Evolutionary conservation across 2,888 invertebrate species (phyloP).

Genomic region (Caenorhabditis imperialis): DNA sequence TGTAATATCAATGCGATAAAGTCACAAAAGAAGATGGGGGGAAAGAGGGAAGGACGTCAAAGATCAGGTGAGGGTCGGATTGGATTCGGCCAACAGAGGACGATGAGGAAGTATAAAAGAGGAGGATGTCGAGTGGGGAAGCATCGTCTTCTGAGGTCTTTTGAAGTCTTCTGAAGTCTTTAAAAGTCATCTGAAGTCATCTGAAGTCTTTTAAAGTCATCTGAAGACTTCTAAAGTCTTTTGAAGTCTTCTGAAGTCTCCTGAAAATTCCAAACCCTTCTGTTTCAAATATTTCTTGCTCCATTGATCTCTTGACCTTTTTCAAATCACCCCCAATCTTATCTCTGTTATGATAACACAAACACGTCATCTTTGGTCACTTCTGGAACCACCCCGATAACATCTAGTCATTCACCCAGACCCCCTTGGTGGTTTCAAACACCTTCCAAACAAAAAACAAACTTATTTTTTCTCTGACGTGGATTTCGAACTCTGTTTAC

Average conservation of each 20-base stretch:
- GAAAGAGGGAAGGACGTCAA: neutral
- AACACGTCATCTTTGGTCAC: constrained; percentile 8
- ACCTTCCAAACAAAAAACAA: no score
- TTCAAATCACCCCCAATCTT: neutral
- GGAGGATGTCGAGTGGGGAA: constrained; percentile 1
- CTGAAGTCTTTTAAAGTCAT: neutral
- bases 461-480: no score
- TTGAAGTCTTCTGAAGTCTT: neutral
- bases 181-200: neutral
- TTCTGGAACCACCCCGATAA: neutral
- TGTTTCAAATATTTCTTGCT: constrained; percentile 12
- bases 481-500: no score
- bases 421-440: neutral
- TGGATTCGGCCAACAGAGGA: neutral
- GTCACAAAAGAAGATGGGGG: neutral
- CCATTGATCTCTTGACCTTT: constrained; percentile 1
- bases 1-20: constrained; percentile 7
- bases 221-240: neutral
- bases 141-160: neutral
- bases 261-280: neutral
- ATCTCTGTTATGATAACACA: constrained; percentile 9
- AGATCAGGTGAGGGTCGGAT: neutral
- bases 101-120: constrained; percentile 3
- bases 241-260: neutral
- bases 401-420: neutral